Evolutionary conservation across 2,113 vertebrate species (phyloP).

Genomic region (Gila orcuttii): DNA sequence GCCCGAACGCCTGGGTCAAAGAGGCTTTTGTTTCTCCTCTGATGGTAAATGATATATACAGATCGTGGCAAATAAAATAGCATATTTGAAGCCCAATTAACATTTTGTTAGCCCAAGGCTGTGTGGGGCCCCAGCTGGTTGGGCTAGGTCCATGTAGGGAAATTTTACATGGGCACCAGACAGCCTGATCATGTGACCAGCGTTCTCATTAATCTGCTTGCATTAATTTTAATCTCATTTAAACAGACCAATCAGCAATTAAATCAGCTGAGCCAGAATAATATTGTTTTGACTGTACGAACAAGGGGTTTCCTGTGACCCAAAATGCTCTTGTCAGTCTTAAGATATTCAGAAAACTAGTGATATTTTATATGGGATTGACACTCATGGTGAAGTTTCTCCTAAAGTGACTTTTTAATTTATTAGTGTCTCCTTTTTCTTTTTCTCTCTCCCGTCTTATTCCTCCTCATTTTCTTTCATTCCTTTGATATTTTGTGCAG

Average conservation of each 20-base stretch:
- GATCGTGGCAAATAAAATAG: conserved; percentile 72
- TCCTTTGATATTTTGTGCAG: conserved; percentile 50
- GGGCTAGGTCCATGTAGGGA: conserved; percentile 44
- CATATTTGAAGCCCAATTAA: conserved; percentile 80
- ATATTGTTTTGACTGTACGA: conserved; percentile 73
- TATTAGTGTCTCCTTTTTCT: conserved; percentile 34
- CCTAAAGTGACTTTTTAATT: conserved; percentile 46
- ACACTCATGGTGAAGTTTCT: not conserved
- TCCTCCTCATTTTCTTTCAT: conserved; percentile 27
- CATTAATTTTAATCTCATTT: conserved; percentile 73
- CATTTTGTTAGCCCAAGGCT: conserved; percentile 78
- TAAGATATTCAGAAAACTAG: conserved; percentile 2
- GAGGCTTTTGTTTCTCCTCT: conserved; percentile 64
- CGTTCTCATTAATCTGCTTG: conserved; percentile 69
- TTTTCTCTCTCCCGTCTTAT: conserved; percentile 24
- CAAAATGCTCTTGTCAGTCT: conserved; percentile 45
- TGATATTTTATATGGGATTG: not conserved
- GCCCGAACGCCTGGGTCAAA: conserved; percentile 40
- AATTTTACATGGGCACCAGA: conserved; percentile 66
- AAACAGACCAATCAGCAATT: conserved; percentile 69
- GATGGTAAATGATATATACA: conserved; percentile 78
- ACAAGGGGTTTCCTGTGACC: conserved; percentile 50
- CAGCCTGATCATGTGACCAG: conserved; percentile 68
- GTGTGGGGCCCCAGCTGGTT: conserved; percentile 63
- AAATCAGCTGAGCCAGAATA: conserved; percentile 69